phyloP scores from a whole-genome alignment of 2,797 vertebrate genomes.

The Tadarida brasiliensis region DNA sequence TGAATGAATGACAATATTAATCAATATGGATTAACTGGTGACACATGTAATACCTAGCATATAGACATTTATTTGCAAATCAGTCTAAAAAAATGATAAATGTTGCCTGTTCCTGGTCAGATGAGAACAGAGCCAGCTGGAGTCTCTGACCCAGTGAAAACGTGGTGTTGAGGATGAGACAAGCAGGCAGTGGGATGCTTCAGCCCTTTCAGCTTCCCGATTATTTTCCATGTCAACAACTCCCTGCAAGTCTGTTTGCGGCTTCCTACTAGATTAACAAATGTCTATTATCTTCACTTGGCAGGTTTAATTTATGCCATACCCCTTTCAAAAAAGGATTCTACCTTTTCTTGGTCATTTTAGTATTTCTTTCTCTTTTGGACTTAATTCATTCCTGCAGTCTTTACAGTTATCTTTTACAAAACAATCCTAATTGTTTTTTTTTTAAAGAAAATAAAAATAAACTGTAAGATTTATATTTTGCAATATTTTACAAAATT shows the following conservation, averaged over 20 bases:
- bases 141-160: not conserved
- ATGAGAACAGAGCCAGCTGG: not conserved
- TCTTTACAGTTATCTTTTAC: not conserved
- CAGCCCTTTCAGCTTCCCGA: not conserved
- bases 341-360: not conserved
- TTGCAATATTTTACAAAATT: not conserved
- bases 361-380: not conserved
- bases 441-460: not conserved
- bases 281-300: not conserved
- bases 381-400: not conserved
- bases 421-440: not conserved
- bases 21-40: not conserved
- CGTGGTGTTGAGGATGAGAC: not conserved
- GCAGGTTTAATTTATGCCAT: not conserved
- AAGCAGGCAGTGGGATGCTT: accelerated
- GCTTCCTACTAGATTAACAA: not conserved
- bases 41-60: not conserved
- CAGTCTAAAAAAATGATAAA: not conserved
- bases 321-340: not conserved
- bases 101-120: not conserved
- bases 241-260: not conserved
- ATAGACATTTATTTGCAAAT: not conserved
- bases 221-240: not conserved
- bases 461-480: not conserved
- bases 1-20: not conserved